Base-by-base conservation (phyloP, 2,888 invertebrate species). In the Agriopis leucophaearia region DNA sequence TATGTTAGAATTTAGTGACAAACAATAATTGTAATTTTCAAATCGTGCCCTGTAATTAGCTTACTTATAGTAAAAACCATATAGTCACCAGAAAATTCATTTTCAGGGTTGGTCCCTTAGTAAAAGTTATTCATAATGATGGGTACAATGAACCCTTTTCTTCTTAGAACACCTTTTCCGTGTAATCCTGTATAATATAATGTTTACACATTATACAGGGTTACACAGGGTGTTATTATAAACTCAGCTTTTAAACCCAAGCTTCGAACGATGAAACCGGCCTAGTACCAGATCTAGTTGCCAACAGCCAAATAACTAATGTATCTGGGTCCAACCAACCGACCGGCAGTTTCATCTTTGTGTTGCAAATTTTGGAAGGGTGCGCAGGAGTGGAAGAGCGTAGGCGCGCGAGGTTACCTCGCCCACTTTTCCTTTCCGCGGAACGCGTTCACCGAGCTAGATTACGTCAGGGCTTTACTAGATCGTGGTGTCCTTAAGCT, bases 401-500 rank as follows among this genome's bases (percentile, higher is more conserved):
- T 92, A 78, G 92, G 93, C 85, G 87, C 81, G 81, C 92, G 90
- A 92, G 92, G 91, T 85, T 89, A 82, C 18, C 9, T 40, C 91
- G 92, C 92, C 92, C 91, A 93, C 93, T 92, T 92, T 92, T 93
- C 91, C 92, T 93, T 91, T 92, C 92, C 79, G 85, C 83, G 80
- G 86, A 42, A 45, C 51, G 62, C 66, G 63, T 69, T 69, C 60
- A 64, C 68, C 90, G 86, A 88, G 90, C 91, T 89, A 88, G 87
- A 91, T 92, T 93, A 93, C 93, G 91, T 93, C 92, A 93, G 82
- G 75, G 70, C 72, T 68, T 76, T 77, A 77, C 72, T 77, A 74
- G 73, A 70, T 76, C 67, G 71, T 73, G 75, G 72, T 67, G 70
- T 71, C 70, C 73, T 76, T 78, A 70, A 73, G 78, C 77, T 80